Evolutionary conservation across 2,113 vertebrate genomes (phyloP).

Genomic region (Hydropotes inermis): DNA sequence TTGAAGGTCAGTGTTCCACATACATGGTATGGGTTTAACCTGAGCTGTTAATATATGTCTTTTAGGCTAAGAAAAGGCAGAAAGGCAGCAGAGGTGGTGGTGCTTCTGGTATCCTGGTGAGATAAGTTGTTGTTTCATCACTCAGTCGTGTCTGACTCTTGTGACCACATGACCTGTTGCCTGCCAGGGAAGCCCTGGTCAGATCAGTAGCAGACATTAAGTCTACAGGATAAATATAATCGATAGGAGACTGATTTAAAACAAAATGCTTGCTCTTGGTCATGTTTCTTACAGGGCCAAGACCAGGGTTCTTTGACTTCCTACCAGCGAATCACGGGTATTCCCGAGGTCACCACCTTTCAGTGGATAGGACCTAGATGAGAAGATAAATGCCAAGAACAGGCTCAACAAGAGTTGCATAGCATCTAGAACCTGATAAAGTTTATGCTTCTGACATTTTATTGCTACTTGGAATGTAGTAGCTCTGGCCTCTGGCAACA

Average conservation of each 20-base stretch:
- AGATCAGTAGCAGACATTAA: slow-evolving; percentile 1
- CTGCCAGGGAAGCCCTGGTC: background rate
- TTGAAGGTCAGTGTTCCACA: background rate
- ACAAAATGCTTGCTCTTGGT: background rate
- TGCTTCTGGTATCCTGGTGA: slow-evolving; percentile 1
- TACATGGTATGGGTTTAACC: background rate
- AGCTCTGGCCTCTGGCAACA: background rate
- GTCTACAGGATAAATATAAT: background rate
- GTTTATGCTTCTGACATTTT: background rate
- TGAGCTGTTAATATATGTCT: background rate
- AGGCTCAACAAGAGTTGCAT: background rate
- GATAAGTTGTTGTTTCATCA: background rate
- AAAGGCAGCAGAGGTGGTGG: background rate
- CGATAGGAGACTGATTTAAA: background rate
- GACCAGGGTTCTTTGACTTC: background rate
- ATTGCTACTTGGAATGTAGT: background rate
- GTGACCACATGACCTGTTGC: background rate
- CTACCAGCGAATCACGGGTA: background rate
- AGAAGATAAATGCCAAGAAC: background rate
- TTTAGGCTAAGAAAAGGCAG: background rate
- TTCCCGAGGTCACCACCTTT: background rate
- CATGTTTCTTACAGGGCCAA: background rate
- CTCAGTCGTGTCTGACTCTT: background rate
- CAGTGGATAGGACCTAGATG: background rate
- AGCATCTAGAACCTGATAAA: background rate